Conservation (phyloP, 2,113 vertebrate species). For the Pycnonotus jocosus region DNA sequence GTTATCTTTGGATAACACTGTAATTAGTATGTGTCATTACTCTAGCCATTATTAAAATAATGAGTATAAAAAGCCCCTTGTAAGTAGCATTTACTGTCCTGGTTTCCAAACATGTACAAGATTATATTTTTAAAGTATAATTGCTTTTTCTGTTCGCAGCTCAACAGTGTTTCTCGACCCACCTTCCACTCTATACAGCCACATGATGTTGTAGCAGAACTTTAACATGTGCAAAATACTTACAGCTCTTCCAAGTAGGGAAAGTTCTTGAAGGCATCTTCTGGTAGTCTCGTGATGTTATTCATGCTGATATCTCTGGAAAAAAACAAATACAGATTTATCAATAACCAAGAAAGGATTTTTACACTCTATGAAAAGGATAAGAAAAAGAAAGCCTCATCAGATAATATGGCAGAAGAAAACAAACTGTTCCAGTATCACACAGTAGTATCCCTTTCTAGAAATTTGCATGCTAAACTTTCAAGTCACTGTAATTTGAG, state of each 20-base stretch:
- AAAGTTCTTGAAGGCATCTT: slow-evolving; percentile 90
- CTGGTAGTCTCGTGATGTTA: slow-evolving; percentile 94
- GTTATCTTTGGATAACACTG: slow-evolving; percentile 63
- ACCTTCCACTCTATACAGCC: background rate
- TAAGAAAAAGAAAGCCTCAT: background rate
- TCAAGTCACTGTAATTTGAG: background rate
- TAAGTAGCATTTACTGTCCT: slow-evolving; percentile 57
- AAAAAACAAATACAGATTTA: slow-evolving; percentile 37
- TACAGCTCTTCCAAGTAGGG: slow-evolving; percentile 95
- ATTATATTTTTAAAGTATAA: background rate
- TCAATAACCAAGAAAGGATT: background rate
- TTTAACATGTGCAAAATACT: slow-evolving; percentile 67
- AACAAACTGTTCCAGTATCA: background rate
- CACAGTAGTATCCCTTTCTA: background rate
- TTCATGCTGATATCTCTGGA: slow-evolving; percentile 97
- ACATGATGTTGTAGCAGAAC: background rate
- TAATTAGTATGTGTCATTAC: slow-evolving; percentile 69
- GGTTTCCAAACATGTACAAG: slow-evolving; percentile 52
- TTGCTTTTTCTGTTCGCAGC: background rate
- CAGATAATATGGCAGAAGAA: background rate
- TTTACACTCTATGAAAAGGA: background rate
- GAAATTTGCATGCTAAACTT: background rate
- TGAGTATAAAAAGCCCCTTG: slow-evolving; percentile 29
- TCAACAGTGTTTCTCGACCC: background rate
- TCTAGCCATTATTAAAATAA: slow-evolving; percentile 60